Base-by-base conservation (phyloP, 1,140 invertebrate species). In the Drosophila ananassae region DNA sequence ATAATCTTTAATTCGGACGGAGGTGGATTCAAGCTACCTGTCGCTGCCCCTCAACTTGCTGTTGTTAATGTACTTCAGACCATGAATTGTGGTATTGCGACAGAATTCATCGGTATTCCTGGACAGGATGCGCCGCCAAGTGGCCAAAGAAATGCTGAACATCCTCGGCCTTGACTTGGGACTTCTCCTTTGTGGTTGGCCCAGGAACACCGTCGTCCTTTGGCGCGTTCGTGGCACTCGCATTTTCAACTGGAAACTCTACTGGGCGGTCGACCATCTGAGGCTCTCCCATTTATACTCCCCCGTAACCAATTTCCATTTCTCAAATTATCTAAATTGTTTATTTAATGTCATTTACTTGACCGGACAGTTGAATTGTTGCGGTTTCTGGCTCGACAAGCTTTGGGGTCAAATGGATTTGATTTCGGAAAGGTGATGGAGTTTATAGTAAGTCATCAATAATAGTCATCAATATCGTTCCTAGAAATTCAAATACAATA, bases 31-130 rank as follows among this genome's bases (percentile, higher is more conserved):
- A 5, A 44, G 4, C 5, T 44, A 22, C 44, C 44, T 47, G 24
- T 47, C 17, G 2, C 2, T 47, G 21, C 2, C 10, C 8, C 44
- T 22, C 13, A 91, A 58, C 28, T 72, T 63, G 7, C 61, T 41
- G 53, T 82, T 84, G 39, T 73, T 80, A 9, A 91, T 76, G 37
- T 91, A 91, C 61, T 91, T 91, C 0, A 90, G 54, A 5, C 90
- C 90, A 57, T 90, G 90, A 62, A 90, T 71, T 7, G 76, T 90
- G 6, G 89, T 89, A 57, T 84, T 84, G 39, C 79, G 79, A 52
- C 89, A 91, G 44, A 91, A 91, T 41, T 90, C 89, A 58, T 91
- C 82, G 10, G 77, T 91, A 25, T 87, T 87, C 39, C 59, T 51
- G n/a, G 83, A 59, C 17, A 87, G 24, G 28, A 89, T 71, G 6